A percentile compares a stretch with the other conserved stretches of the same genome.
Evolutionary conservation across 2,113 vertebrate species (phyloP).

Genomic region (Plotosus lineatus): DNA sequence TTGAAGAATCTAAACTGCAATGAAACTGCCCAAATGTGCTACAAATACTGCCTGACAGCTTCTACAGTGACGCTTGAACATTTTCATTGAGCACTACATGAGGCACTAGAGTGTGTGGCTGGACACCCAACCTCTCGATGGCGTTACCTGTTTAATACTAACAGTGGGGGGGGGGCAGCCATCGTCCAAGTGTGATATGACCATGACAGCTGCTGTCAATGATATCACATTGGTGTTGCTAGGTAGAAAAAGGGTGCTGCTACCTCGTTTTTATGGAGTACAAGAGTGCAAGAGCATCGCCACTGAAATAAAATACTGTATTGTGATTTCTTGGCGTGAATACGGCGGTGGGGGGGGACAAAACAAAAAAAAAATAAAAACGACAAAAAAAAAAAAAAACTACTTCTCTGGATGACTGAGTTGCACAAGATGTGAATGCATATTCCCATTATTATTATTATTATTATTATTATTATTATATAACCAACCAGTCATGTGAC

Average conservation of each 20-base stretch:
- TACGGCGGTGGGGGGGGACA: slow-evolving; percentile 31
- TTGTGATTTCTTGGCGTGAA: slow-evolving; percentile 37
- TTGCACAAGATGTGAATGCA: slow-evolving; percentile 1
- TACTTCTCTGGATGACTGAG: slow-evolving; percentile 2
- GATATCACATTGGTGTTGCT: slow-evolving; percentile 54
- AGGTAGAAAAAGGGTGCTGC: slow-evolving; percentile 58
- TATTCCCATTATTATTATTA: too few species aligned
- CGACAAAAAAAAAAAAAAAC: background rate
- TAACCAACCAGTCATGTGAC: background rate
- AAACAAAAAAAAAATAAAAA: background rate
- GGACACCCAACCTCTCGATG: slow-evolving; percentile 1
- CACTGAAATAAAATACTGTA: slow-evolving; percentile 38
- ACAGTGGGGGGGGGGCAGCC: slow-evolving; percentile 40
- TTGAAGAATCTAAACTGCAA: background rate
- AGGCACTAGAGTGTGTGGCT: background rate
- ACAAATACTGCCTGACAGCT: slow-evolving; percentile 34
- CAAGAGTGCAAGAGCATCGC: slow-evolving; percentile 49
- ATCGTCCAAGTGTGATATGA: slow-evolving; percentile 52
- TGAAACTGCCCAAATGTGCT: slow-evolving; percentile 1
- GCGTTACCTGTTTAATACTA: slow-evolving; percentile 10
- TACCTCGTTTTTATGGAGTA: slow-evolving; percentile 56
- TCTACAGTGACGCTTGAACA: slow-evolving; percentile 13
- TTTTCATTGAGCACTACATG: slow-evolving; percentile 5
- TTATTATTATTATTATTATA: too few species aligned
- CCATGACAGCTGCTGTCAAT: slow-evolving; percentile 57